phyloP scores from a whole-genome alignment of 2,113 vertebrate species.

The Penelope pileata region DNA sequence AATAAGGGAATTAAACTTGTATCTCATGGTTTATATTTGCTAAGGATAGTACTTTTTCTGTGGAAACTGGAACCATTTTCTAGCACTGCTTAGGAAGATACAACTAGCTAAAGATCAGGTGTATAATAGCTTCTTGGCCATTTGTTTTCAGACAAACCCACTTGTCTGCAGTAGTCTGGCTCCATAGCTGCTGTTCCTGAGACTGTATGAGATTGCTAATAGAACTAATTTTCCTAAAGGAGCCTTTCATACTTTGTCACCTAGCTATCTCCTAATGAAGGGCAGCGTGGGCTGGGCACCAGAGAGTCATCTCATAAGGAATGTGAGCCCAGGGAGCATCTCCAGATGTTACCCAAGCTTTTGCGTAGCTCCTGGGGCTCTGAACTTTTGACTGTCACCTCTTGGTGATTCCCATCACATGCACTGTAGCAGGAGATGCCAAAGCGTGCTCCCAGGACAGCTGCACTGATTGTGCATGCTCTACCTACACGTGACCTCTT shows the following conservation, averaged over 20 bases:
- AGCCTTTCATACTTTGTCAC: rapidly evolving
- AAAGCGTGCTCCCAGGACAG: not conserved
- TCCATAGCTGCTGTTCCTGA: not conserved
- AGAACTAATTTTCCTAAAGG: not conserved
- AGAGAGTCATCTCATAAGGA: rapidly evolving
- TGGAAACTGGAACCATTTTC: not conserved
- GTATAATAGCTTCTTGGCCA: not conserved
- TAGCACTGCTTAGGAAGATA: not conserved
- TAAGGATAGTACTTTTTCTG: not conserved
- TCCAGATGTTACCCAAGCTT: not conserved
- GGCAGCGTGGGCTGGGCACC: rapidly evolving
- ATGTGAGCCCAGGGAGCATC: not conserved
- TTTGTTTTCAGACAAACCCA: not conserved
- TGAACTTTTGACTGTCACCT: not conserved
- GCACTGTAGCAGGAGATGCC: not conserved
- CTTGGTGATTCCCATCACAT: too few relatives aligned
- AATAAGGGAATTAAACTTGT: not conserved
- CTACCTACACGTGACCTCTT: rapidly evolving
- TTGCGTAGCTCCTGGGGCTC: not conserved
- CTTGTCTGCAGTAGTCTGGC: not conserved
- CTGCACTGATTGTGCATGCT: rapidly evolving
- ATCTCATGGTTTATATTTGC: not conserved
- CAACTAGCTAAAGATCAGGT: not conserved
- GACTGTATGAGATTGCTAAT: too few relatives aligned
- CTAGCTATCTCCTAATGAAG: not conserved